A percentile compares a stretch with the other conserved stretches of the same genome.
phyloP scores from a whole-genome alignment of 2,888 invertebrate species.

The Notodonta dromedarius region DNA sequence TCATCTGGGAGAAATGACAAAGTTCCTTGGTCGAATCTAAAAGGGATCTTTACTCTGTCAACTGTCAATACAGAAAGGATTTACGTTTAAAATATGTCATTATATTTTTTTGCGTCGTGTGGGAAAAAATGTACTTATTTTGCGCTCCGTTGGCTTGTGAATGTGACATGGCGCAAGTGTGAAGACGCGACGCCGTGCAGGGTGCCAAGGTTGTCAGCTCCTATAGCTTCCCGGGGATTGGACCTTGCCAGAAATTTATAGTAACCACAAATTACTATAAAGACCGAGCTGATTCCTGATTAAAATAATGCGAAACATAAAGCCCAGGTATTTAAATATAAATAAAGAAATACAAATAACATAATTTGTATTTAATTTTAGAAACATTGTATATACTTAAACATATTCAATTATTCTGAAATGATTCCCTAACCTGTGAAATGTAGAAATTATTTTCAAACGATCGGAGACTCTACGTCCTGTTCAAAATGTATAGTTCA shows the following conservation, averaged over 20 bases:
- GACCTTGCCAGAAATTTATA: neutral
- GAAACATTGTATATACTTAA: too few relatives aligned
- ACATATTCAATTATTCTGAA: too few relatives aligned
- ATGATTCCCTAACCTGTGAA: too few relatives aligned
- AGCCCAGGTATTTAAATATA: too few relatives aligned
- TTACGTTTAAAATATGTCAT: constrained; percentile 79
- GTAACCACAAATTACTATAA: too few relatives aligned
- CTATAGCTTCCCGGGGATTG: neutral
- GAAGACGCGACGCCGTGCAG: constrained; percentile 57
- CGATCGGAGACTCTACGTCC: too few relatives aligned
- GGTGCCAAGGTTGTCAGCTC: constrained; percentile 14
- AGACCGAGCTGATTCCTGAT: too few relatives aligned
- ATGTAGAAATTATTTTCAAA: too few relatives aligned
- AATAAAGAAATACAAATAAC: too few relatives aligned
- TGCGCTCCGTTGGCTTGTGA: constrained; percentile 82
- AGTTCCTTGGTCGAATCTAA: constrained; percentile 11
- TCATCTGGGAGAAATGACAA: constrained; percentile 24
- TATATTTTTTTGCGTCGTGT: constrained; percentile 78
- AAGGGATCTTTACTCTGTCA: constrained; percentile 45
- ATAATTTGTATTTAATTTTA: too few relatives aligned
- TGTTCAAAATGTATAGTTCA: too few relatives aligned
- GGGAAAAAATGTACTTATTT: constrained; percentile 84
- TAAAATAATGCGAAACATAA: too few relatives aligned
- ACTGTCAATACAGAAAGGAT: constrained; percentile 66
- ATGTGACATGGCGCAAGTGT: constrained; percentile 79